These are phyloP conservation scores for Spisula subtruncata DNA, from an alignment of 2,888 invertebrate species.

Conservation along the genomic window DNA sequence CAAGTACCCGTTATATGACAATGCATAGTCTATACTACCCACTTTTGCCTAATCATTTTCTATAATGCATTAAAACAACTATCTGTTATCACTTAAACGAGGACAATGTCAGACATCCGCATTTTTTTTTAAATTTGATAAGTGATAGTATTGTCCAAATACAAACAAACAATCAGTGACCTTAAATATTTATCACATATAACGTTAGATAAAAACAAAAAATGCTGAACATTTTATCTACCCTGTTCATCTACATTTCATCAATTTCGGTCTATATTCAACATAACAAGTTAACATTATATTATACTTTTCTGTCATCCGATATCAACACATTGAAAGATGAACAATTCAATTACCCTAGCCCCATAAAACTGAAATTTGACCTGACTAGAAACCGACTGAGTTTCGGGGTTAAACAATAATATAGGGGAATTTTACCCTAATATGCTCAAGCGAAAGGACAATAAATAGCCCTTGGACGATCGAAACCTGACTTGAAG, in stretches of 20 bases:
- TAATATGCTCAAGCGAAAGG: too few relatives aligned
- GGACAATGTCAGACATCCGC: neutral
- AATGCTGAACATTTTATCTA: neutral
- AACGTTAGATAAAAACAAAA: neutral
- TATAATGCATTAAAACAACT: neutral
- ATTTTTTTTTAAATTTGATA: neutral
- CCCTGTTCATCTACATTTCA: neutral
- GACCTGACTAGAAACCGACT: too few relatives aligned
- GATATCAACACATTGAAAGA: too few relatives aligned
- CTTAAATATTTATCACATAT: neutral
- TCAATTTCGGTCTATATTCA: neutral
- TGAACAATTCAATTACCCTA: too few relatives aligned
- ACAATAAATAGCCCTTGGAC: too few relatives aligned
- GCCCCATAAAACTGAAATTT: too few relatives aligned
- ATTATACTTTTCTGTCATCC: too few relatives aligned
- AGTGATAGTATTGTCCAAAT: neutral
- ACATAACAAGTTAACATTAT: too few relatives aligned
- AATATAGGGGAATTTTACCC: too few relatives aligned
- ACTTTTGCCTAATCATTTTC: neutral
- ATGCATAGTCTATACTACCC: neutral
- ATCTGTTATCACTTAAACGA: neutral
- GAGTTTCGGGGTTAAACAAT: too few relatives aligned
- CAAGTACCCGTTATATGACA: neutral
- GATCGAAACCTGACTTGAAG: too few relatives aligned
- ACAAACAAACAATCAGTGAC: neutral